Base-by-base conservation (phyloP, 2,113 vertebrate genomes). In the Oostethus manadensis region DNA sequence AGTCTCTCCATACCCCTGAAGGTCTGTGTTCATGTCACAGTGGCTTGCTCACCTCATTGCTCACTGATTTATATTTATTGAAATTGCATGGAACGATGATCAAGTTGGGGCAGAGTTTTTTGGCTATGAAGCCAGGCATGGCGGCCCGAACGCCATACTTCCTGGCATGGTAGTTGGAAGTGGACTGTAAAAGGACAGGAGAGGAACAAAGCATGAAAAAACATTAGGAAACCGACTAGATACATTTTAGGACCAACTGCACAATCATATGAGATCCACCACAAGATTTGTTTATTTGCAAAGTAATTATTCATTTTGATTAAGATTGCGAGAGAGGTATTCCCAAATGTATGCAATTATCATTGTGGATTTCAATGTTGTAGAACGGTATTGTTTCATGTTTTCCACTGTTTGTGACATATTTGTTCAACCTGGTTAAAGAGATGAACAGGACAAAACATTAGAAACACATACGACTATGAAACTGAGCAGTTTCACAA, bases 111-210 rank as follows among this genome's bases (percentile, higher is more conserved):
- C 97, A 99, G 1, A 99, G 91, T 62, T 92, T 97, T 85, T 94
- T 99, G 43, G 92, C 97, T 82, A 99, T 99, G 87, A 99, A 99
- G 62, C 96, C 96, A 68, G 97, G 97, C 97, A 99, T 97, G 49
- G 93, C 95, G 46, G 95, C 94, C 80, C 96, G 93, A 40, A 98
- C 94, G 23, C 97, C 97, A 15, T 91, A 99, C 78, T 93, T 94
- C 73, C 96, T 91, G 61, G 97, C 95, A 17, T 91, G 91, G 79
- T 99, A 99, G 88, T 98, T 99, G 51, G 97, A 99, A 11, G 97
- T 99, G 42, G 92, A 90, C 97, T 99, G 81, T 60, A 84, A 70
- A 62, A 61, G 29, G 61, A 20, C 56, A 13, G 6, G 50, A 20
- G 44, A 15, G 5, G 47, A 26, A 10, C 5, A 18, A 54, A 3